Evolutionary conservation across 2,888 invertebrate species (phyloP), one percentile per base, ranked within the genome.

Genomic region (Caenorhabditis afra): DNA sequence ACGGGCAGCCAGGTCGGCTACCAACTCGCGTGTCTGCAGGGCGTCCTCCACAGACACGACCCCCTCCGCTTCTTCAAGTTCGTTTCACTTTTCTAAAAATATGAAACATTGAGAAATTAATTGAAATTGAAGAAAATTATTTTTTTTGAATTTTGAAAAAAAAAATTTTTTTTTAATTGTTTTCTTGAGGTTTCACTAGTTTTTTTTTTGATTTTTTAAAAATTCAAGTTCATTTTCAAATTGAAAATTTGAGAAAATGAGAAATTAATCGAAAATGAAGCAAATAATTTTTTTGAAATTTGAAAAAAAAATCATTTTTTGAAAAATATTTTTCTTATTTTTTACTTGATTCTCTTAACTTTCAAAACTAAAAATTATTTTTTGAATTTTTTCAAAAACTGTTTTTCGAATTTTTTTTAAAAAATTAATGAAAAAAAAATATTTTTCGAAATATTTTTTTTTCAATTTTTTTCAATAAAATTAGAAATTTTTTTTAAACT

Each of bases 21-120:
- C 45, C 85, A 87, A 59, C 55, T 88, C 39, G 82, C 82, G n/a
- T 78, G 85, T 18, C 79, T 87, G 57, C 87, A 88, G 35, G 80
- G 77, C 29, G 23, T 83, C 7, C 49, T 68, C 8, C 81, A 86
- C 67, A 68, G 82, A 23, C 50, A 23, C 16, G 87, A 87, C 53
- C 83, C 86, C 4, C 57, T 85, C n/a, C 79, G 87, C 16, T 86
- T 82, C 58, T 59, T 81, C 50, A 86, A 84, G 81, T 35, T 16
- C 20, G 2, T 16, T 45, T 39, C 50, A 1, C n/a, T 11, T 12
- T 1, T 11, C 20, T 20, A 10, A 47, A 39, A 41, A n/a, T 20
- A 18, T 47, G 2, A 20, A 61, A 20, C 20, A 7, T 18, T 41
- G 5, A 41, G 37, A 11, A 12, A 20, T 8, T 4, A 20, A 22